phyloP scores from a whole-genome alignment of 2,888 invertebrate species.

The Epistrophella euchroma region DNA sequence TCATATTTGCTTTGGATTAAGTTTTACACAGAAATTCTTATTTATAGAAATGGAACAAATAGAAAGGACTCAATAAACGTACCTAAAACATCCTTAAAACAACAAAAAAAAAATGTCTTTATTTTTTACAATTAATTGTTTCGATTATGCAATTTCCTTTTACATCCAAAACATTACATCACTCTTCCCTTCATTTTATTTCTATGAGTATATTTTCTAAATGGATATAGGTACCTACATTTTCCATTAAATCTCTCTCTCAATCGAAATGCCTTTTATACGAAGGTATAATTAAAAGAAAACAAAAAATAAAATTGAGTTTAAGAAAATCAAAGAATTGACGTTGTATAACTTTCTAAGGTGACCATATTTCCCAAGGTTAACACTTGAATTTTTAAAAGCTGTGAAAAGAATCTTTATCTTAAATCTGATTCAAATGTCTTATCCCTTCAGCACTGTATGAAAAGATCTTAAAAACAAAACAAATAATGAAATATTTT shows the following conservation, averaged over 20 bases:
- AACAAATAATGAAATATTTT: no score
- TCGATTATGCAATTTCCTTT: conserved; percentile 23
- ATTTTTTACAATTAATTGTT: conserved; percentile 10
- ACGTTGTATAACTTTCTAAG: not conserved
- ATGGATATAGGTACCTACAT: not conserved
- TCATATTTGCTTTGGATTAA: conserved; percentile 1
- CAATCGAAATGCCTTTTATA: not conserved
- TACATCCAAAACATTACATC: conserved; percentile 5
- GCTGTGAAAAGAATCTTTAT: no score
- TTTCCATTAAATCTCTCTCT: not conserved
- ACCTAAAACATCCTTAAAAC: not conserved
- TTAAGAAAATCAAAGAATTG: conserved; percentile 12
- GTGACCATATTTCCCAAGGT: conserved; percentile 11
- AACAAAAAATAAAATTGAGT: conserved; percentile 21
- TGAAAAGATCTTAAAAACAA: no score
- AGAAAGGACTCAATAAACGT: not conserved
- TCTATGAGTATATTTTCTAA: conserved; percentile 3
- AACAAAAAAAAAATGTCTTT: not conserved
- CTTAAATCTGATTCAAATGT: no score
- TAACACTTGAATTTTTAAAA: no score
- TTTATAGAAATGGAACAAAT: not conserved
- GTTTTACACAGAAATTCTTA: not conserved
- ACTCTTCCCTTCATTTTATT: not conserved
- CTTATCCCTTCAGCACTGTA: no score
- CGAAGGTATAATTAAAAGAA: conserved; percentile 32